phyloP scores from a whole-genome alignment of 1,140 invertebrate genomes.

The Drosophila busckii region DNA sequence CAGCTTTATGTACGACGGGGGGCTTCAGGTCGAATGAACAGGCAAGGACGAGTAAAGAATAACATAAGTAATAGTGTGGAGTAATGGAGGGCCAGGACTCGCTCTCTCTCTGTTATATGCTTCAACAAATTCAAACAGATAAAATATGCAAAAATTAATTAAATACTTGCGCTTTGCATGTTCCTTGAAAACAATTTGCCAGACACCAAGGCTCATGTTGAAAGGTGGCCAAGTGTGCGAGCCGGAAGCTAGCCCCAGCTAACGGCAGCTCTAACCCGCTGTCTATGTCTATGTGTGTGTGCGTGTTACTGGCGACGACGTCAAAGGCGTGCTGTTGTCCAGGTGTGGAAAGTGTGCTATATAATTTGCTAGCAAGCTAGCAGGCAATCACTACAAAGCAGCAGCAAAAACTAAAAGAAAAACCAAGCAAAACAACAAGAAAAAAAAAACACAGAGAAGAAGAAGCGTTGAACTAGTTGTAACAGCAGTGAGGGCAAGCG shows the following conservation, averaged over 20 bases:
- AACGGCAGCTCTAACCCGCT: constrained; percentile 5
- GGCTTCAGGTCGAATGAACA: no score
- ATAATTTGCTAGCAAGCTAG: constrained; percentile 66
- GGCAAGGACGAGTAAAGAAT: not conserved
- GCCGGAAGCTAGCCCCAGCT: constrained; percentile 40
- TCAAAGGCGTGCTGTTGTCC: constrained; percentile 53
- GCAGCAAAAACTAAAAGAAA: constrained; percentile 22
- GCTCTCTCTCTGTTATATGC: constrained; percentile 64
- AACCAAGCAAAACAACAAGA: constrained; percentile 18
- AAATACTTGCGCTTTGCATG: constrained; percentile 77
- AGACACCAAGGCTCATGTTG: constrained; percentile 74
- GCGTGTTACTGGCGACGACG: constrained; percentile 35
- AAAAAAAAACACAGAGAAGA: constrained; percentile 15
- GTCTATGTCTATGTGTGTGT: constrained; percentile 17
- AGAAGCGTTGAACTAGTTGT: constrained; percentile 59
- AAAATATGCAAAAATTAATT: constrained; percentile 77
- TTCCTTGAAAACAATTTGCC: constrained; percentile 76
- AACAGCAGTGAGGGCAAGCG: constrained; percentile 15
- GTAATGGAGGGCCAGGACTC: not conserved
- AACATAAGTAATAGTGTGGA: no score
- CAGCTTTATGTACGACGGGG: constrained; percentile 19
- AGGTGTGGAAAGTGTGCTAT: constrained; percentile 75
- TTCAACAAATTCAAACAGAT: constrained; percentile 76
- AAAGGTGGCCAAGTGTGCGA: constrained; percentile 55
- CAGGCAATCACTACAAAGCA: no score